phyloP scores from a whole-genome alignment of 2,113 vertebrate species.

The Etheostoma cragini region DNA sequence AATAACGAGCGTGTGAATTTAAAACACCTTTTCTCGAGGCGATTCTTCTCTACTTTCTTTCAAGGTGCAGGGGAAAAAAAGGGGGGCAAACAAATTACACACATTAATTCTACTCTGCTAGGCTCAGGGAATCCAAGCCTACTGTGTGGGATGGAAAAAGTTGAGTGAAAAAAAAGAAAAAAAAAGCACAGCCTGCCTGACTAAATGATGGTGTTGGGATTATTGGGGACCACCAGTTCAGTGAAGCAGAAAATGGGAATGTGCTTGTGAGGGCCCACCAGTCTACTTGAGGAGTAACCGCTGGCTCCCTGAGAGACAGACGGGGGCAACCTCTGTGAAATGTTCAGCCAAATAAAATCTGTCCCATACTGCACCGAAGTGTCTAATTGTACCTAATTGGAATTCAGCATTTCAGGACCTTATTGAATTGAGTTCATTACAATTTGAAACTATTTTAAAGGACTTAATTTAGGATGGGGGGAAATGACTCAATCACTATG shows the following conservation, averaged over 20 bases:
- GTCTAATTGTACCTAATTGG: slow-evolving; percentile 76
- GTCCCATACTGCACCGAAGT: slow-evolving; percentile 16
- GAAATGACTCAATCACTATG: slow-evolving; percentile 68
- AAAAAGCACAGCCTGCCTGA: slow-evolving; percentile 69
- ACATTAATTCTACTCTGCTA: slow-evolving; percentile 77
- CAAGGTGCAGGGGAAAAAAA: slow-evolving; percentile 45
- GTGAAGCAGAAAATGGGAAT: slow-evolving; percentile 85
- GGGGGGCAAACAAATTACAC: slow-evolving; percentile 53
- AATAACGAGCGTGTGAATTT: slow-evolving; percentile 46
- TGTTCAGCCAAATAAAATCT: slow-evolving; percentile 25
- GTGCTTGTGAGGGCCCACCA: slow-evolving; percentile 74
- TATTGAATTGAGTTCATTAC: slow-evolving; percentile 58
- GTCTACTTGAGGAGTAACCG: slow-evolving; percentile 73
- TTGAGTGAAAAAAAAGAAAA: slow-evolving; percentile 23
- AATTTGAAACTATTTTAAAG: slow-evolving; percentile 43
- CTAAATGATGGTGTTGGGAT: slow-evolving; percentile 86
- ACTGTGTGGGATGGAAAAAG: slow-evolving; percentile 70
- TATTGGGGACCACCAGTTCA: slow-evolving; percentile 83
- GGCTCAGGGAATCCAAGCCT: slow-evolving; percentile 67
- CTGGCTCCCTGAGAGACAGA: slow-evolving; percentile 68
- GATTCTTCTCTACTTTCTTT: slow-evolving; percentile 45
- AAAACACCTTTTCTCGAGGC: slow-evolving; percentile 60
- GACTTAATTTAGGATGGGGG: slow-evolving; percentile 35
- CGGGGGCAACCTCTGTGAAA: slow-evolving; percentile 72
- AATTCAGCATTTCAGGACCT: slow-evolving; percentile 67